Conservation (phyloP, 1,140 invertebrate genomes). For the Pemphigus obesinymphae region DNA sequence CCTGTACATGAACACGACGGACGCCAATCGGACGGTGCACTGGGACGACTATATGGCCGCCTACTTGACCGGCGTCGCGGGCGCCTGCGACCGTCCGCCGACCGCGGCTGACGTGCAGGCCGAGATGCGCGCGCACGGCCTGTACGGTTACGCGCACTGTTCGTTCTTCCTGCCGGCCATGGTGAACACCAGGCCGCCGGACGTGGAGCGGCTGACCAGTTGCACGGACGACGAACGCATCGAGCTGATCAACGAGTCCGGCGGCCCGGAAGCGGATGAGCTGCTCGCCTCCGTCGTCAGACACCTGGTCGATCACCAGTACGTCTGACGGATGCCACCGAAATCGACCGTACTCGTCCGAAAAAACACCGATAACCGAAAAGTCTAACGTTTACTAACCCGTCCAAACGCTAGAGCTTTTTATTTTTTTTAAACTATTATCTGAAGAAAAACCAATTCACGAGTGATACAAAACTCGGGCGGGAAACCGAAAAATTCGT, state of each 20-base stretch:
- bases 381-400: too few species aligned
- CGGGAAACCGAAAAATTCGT: too few species aligned
- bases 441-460: too few species aligned
- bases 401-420: too few species aligned
- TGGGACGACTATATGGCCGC: slow-evolving; percentile 48
- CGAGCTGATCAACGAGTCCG: slow-evolving; percentile 47
- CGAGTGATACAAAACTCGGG: too few species aligned
- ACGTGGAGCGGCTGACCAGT: slow-evolving; percentile 46
- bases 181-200: slow-evolving; percentile 20
- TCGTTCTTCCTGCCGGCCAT: slow-evolving; percentile 48
- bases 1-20: slow-evolving; percentile 50
- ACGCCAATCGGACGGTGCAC: slow-evolving; percentile 43
- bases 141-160: slow-evolving; percentile 50
- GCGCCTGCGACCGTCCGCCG: slow-evolving; percentile 21
- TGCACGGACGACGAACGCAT: slow-evolving; percentile 51
- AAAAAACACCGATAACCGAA: too few species aligned
- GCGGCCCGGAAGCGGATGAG: slow-evolving; percentile 52
- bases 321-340: slow-evolving; percentile 42
- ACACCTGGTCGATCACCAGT: slow-evolving; percentile 41
- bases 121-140: slow-evolving; percentile 48
- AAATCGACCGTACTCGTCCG: too few species aligned
- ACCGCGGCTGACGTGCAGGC: slow-evolving; percentile 47
- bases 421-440: too few species aligned
- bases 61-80: slow-evolving; percentile 48
- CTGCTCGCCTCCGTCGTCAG: slow-evolving; percentile 51